Base-by-base conservation (phyloP, 2,888 invertebrate genomes). In the Malthinus flaveolus region DNA sequence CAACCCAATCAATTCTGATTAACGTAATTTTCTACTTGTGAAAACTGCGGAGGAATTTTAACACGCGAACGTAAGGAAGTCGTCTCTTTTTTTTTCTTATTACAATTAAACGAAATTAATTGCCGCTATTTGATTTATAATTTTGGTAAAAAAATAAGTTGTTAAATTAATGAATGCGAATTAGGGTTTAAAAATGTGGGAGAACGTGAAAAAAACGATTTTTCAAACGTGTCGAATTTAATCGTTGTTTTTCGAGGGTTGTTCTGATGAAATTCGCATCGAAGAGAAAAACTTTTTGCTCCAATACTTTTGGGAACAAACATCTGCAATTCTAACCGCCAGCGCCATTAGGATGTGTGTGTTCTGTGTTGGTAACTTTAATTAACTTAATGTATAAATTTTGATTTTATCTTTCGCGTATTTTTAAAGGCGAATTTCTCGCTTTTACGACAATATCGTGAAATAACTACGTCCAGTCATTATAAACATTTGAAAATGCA, bases 1-100 rank as follows among this genome's bases (percentile, higher is more conserved):
- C 54, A 54, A 45, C 54, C 56, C 49, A 49, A 56, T 49, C 56
- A 49, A 49, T 56, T 50, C 49, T 49, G 45, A 49, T 56, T 56
- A 49, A 49, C 15, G 36, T 42, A 36, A 36, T 12, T 34, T 23
- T 23, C 23, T 11, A 10, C n/a, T 23, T 36, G n/a, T n/a, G 23
- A 49, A 35, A 35, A 33, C 23, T n/a, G 23, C 11, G 36, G 32
- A 50, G n/a, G 49, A 49, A 15, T 34, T 36, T 13, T 10, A 33
- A 49, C 33, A 44, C 47, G 35, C 54, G 32, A 42, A 37, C 35
- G 9, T 34, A 45, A 36, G 45, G 45, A 52, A 52, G 15, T 32
- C 35, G n/a, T n/a, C n/a, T n/a, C 12, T 31, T 15, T 46, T 46
- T 23, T 5, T 23, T 5, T 23, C 23, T 2, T 23, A n/a, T n/a